Evolutionary conservation across 2,113 vertebrate genomes (phyloP), one percentile per base, ranked within the genome.

Genomic region (Sturnus vulgaris): DNA sequence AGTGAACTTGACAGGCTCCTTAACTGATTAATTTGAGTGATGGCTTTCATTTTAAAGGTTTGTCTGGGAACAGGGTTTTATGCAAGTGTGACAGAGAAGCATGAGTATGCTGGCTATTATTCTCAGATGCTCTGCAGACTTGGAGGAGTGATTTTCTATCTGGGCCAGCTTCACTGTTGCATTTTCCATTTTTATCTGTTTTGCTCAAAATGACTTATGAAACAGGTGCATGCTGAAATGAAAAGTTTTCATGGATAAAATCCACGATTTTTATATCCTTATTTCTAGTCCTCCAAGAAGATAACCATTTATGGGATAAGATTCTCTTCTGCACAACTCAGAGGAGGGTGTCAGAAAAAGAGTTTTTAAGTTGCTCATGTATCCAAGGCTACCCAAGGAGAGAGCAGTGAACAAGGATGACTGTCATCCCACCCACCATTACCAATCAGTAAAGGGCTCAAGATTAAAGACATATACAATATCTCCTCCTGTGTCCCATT

Each of bases 241-340:
- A 91, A 82, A 95, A 93, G 85, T 88, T 96, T 96, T 92, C 87
- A 94, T 93, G 92, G 93, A 95, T 88, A 44, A 95, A 93, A 87
- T 93, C 83, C 86, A 92, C 56, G 91, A 92, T 91, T 93, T 96
- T 95, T 92, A 81, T 91, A 95, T 86, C 44, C 61, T 72, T 72
- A 65, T 76, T 96, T 92, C 86, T 92, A 87, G 57, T 80, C 53
- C 63, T 90, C 39, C 35, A 82, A 88, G 28, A 95, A 91, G 70
- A 93, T 82, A 94, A 85, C 75, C 68, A 92, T 96, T 95, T 95
- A 95, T 82, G 82, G 91, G 75, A 89, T 68, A 79, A 93, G 91
- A 90, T 69, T 92, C 37, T 94, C 50, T 84, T 80, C 46, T 69
- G 61, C 73, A 89, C 31, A 95, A 46, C 42, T 95, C 84, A 82